Conservation (phyloP, 1,140 invertebrate species). For the Halyomorpha halys region DNA sequence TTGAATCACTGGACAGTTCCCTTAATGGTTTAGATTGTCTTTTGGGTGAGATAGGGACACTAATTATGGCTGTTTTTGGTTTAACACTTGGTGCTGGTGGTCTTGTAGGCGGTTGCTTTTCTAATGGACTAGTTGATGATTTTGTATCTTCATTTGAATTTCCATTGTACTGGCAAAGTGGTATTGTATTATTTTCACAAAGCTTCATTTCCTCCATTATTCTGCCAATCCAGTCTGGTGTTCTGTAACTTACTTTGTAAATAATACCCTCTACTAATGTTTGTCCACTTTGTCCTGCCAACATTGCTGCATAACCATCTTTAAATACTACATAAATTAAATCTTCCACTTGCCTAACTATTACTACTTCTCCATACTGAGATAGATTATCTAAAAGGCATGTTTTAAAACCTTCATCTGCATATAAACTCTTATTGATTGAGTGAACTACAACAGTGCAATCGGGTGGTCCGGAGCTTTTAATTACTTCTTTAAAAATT, state of each 20-base stretch:
- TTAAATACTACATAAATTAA: constrained; percentile 84
- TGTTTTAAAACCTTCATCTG: constrained; percentile 61
- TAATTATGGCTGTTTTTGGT: background rate
- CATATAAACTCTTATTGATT: constrained; percentile 35
- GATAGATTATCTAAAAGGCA: constrained; percentile 59
- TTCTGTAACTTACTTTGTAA: constrained; percentile 21
- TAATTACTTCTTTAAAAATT: constrained; percentile 76
- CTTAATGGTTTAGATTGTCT: constrained; percentile 7
- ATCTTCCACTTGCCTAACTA: constrained; percentile 82
- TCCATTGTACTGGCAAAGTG: constrained; percentile 21
- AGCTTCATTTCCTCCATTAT: constrained; percentile 19
- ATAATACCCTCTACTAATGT: constrained; percentile 14
- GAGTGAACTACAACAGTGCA: constrained; percentile 64
- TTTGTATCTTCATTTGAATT: background rate
- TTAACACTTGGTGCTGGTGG: constrained; percentile 16
- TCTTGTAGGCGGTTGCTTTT: constrained; percentile 11
- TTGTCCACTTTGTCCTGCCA: constrained; percentile 46
- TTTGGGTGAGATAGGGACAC: constrained; percentile 8
- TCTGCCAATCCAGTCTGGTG: constrained; percentile 11
- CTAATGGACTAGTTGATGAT: background rate
- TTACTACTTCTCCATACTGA: constrained; percentile 71
- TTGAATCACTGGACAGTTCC: background rate
- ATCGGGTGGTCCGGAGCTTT: constrained; percentile 85
- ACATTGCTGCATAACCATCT: constrained; percentile 70
- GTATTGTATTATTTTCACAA: constrained; percentile 25